Evolutionary conservation across 2,888 invertebrate species (phyloP), one percentile per base, ranked within the genome.

Genomic region (Erannis defoliaria): DNA sequence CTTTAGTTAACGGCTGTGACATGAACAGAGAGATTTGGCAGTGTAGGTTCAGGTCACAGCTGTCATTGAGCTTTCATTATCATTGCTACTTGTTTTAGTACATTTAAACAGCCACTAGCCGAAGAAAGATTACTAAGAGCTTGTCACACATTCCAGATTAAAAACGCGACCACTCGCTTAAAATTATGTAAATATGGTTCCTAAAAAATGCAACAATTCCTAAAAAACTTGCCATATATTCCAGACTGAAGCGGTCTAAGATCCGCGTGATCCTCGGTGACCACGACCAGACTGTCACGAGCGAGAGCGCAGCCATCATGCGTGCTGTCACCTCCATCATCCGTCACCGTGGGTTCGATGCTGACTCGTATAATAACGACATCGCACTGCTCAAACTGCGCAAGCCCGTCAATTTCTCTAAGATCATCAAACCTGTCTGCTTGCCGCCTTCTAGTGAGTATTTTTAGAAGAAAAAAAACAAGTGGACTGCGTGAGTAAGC

Each of bases 351-450:
- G 96, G 96, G 85, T 97, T 97, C 82, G 97, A 97, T 82, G 95
- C 96, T 1, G 96, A 97, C 76, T 96, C 97, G 0, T 97, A 97
- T 81, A 97, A 97, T 85, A 97, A 97, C 81, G 97, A 97, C 80
- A 96, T 97, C 51, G 97, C 97, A 0, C 86, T 97, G 55, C 88
- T 97, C 18, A 96, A 95, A 75, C 86, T 97, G 16, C 91, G 97
- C 29, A 97, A 97, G 81, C 95, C 97, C 0, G 96, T 97, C 14
- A 93, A 93, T 53, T 97, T 96, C 83, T 95, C 96, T 0, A 96
- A 96, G 84, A 95, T 95, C 66, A 95, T 96, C 66, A 94, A 95
- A 70, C 97, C 97, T 0, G 95, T 97, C 48, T 97, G 97, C 82
- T 90, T 97, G 66, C 97, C 97, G 1, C 93, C 94, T 64, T 84